Evolutionary conservation across 2,113 vertebrate species (phyloP), one percentile per base, ranked within the genome.

Genomic region (Pteruthius melanotis): DNA sequence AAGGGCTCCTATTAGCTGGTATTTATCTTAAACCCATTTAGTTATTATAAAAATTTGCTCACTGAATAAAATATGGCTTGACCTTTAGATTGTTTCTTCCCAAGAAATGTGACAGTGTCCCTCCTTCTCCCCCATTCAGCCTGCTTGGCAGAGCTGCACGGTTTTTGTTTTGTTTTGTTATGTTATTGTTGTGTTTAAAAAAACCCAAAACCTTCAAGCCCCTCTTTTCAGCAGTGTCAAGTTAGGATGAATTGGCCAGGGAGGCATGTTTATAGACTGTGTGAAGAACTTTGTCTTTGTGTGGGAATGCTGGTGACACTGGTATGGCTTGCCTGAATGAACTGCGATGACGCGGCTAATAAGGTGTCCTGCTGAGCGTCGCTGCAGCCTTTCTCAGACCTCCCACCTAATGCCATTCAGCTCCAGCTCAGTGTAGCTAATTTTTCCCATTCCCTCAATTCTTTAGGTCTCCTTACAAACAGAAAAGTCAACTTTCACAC

Each of bases 211-310:
- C 45, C 65, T 64, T 91, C 78, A 6, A 83, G 82, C 94, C 97
- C 91, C 90, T 96, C 97, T 98, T 98, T 98, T 99, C 97, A 98
- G 95, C 66, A 22, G 95, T 98, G 98, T 98, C 98, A 98, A 94
- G 88, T 95, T 80, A 95, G 98, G 97, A 98, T 99, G 98, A 98
- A 98, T 98, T 98, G 98, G 97, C 98, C 96, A 31, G 97, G 96
- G 96, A 98, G 98, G 98, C 98, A 98, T 98, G 98, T 99, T 99
- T 99, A 99, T 98, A 99, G 98, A 99, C 98, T 99, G 98, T 98
- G 98, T 98, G 98, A 98, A 98, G 98, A 98, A 98, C 97, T 98
- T 98, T 93, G 98, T 98, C 98, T 98, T 99, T 99, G 98, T 99
- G 98, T 98, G 97, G 96, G 97, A 98, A 98, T 98, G 98, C 98